Evolutionary conservation across 30 jellyfish, hydroid and myxozoan species (phyloP), one percentile per base, ranked within the genome.

Genomic region (Turritopsis rubra): DNA sequence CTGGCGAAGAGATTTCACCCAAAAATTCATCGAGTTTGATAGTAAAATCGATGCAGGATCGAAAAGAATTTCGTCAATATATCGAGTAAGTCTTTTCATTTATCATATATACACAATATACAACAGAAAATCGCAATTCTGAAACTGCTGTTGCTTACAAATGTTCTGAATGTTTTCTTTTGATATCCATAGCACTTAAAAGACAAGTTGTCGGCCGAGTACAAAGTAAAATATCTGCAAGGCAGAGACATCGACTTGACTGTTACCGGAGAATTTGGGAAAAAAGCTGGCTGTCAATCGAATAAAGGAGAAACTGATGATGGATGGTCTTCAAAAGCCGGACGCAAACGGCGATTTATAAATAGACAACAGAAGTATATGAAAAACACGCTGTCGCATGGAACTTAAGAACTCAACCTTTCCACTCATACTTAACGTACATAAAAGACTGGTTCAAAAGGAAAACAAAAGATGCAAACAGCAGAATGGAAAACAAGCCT

Each of bases 1-100:
- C 1, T 93, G 96, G 95, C 85, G 83, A 54, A 85, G 96, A 29
- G 88, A 89, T 79, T 93, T 93, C 84, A 93, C 99, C 16, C 83
- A 23, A 74, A 71, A 29, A n/a, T 93, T 96, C 90, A 86, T 93
- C 75, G 87, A 89, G 86, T 30, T 3, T 0, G 90, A 82, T 71
- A 30, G 87, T 16, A 29, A 13, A 22, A 21, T 28, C 29, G 29
- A 21, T 21, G 68, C 87, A 8, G 24, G 86, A 23, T 66, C 88
- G 53, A 82, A 87, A 82, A 18, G 19, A 41, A n/a, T 82, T 18
- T 23, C 70, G 27, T 41, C 31, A 4, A 82, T 82, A 5, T 66
- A 27, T 13, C 70, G 66, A 29, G 88, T 82, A 24, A 80, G 75
- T 80, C 17, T n/a, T 23, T 21, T 60, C 21, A 60, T 60, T 18